These are phyloP conservation scores for Caenorhabditis elegans DNA, from an alignment of 1,140 invertebrate genomes.

Conservation along the genomic window WBcel235 BX284606.5:7534501-7535000, in stretches of 20 bases:
- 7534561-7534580: constrained; percentile 30
- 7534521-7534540: not conserved
- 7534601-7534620: constrained; percentile 29
- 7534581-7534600: constrained; percentile 7
- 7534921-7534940: no score
- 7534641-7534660: constrained; percentile 11
- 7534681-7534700: not conserved
- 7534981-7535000: no score
- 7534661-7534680: constrained; percentile 17
- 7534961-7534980: no score
- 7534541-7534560: not conserved
- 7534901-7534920: not conserved
- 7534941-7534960: no score
- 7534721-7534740: not conserved
- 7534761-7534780: no score
- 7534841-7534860: constrained; percentile 22
- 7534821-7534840: constrained; percentile 24
- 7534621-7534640: constrained; percentile 4
- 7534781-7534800: not conserved
- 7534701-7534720: constrained; percentile 17
- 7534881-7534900: not conserved
- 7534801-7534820: constrained; percentile 21
- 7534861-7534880: not conserved
- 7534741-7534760: not conserved
- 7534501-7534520: not conserved